Conservation (phyloP, 2,888 invertebrate species). For the Stenoptilia bipunctidactyla region DNA sequence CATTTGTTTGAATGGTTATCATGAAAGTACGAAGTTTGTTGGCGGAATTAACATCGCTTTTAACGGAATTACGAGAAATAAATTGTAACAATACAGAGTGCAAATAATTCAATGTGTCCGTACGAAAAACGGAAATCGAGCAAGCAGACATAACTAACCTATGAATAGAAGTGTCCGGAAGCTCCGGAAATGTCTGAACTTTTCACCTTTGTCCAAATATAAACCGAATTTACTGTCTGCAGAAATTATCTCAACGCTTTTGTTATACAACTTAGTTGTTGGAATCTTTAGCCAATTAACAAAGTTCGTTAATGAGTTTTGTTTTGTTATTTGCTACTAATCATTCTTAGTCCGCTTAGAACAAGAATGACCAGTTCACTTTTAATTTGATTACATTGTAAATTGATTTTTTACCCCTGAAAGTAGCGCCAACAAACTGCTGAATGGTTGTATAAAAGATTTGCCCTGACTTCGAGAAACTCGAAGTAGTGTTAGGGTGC, state of each 20-base stretch:
- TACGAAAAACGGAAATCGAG: background rate
- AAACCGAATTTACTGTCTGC: background rate
- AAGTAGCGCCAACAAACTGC: background rate
- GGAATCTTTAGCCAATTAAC: too few species aligned
- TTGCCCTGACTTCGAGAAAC: conserved; percentile 34
- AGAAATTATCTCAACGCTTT: background rate
- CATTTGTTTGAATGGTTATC: background rate
- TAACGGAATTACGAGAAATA: too few species aligned
- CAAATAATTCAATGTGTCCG: background rate
- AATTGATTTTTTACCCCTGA: too few species aligned
- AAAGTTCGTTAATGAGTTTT: too few species aligned
- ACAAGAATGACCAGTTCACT: too few species aligned
- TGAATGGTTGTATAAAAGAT: conserved; percentile 7
- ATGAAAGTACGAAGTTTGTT: conserved; percentile 5
- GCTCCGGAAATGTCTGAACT: background rate
- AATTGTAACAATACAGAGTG: background rate
- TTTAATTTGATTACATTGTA: too few species aligned
- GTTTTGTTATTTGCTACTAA: too few species aligned
- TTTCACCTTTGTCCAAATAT: conserved; percentile 1
- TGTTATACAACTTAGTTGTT: background rate
- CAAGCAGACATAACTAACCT: background rate
- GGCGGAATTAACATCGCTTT: background rate
- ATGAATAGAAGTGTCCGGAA: conserved; percentile 3
- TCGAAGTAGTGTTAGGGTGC: conserved; percentile 58
- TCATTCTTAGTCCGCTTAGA: too few species aligned